A percentile compares a stretch with the other conserved stretches of the same genome.
These are phyloP conservation scores for Sorex araneus DNA, from an alignment of 2,113 vertebrate species.

Conservation along the genomic window DNA sequence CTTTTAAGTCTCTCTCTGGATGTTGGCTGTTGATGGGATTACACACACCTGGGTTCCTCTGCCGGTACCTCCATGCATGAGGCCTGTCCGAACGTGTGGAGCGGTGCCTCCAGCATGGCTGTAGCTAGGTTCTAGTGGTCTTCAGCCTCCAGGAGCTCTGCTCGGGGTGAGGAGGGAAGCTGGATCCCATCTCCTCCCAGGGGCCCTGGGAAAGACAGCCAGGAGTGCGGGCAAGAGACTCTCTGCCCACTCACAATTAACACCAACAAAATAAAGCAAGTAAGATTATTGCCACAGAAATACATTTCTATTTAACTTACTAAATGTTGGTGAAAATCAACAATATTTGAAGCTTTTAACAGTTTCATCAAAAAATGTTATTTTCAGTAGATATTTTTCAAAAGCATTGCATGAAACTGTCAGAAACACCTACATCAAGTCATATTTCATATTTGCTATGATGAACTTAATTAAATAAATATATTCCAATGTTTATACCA, in stretches of 20 bases:
- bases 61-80: too few species aligned
- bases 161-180: too few species aligned
- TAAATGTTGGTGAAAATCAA: not conserved
- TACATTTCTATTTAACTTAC: not conserved
- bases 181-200: too few species aligned
- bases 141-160: too few species aligned
- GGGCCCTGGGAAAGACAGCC: too few species aligned
- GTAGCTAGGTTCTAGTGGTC: too few species aligned
- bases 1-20: too few species aligned
- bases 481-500: not conserved
- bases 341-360: not conserved
- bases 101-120: too few species aligned
- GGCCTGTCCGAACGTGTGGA: too few species aligned
- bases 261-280: not conserved
- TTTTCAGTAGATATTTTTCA: not conserved
- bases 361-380: not conserved
- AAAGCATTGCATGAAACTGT: conserved; percentile 21
- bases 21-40: too few species aligned
- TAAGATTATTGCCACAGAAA: conserved; percentile 13
- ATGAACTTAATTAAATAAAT: conserved; percentile 56
- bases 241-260: conserved; percentile 4
- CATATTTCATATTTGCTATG: not conserved
- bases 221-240: too few species aligned
- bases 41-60: too few species aligned
- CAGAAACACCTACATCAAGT: not conserved